Evolutionary conservation across 2,797 vertebrate genomes (phyloP).

Genomic region (Eremophila alpestris): DNA sequence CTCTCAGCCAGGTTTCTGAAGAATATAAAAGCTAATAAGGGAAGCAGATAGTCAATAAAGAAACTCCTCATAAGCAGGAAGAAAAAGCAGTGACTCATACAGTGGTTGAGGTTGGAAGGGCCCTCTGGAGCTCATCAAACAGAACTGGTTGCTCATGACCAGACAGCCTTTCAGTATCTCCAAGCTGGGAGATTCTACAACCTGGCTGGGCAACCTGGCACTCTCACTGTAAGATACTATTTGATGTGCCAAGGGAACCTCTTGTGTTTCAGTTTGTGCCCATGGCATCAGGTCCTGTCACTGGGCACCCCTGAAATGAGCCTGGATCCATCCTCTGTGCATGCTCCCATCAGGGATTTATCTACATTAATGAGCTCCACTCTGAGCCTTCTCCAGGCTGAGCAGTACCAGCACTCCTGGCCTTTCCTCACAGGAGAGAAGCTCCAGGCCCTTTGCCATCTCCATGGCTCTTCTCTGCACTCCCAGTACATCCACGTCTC

Average conservation of each 20-base stretch:
- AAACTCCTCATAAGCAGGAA: background rate
- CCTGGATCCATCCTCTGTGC: background rate
- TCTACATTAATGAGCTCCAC: background rate
- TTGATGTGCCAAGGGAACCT: background rate
- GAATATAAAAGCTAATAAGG: background rate
- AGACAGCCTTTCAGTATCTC: background rate
- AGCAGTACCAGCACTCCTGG: background rate
- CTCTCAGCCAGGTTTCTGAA: background rate
- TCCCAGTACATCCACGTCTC: background rate
- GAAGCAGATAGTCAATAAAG: background rate
- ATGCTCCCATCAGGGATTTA: background rate
- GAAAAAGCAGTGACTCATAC: background rate
- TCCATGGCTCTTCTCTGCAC: background rate
- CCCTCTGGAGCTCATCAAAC: background rate
- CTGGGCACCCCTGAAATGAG: background rate
- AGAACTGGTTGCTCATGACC: background rate
- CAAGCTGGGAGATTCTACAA: background rate
- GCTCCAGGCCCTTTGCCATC: background rate
- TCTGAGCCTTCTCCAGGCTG: background rate
- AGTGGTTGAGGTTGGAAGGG: background rate
- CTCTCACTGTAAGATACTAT: background rate
- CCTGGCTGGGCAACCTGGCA: background rate
- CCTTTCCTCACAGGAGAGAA: background rate
- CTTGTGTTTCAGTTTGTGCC: background rate
- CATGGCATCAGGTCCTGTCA: background rate